phyloP scores from a whole-genome alignment of 2,113 vertebrate species.

The Mormyrus lacerda region DNA sequence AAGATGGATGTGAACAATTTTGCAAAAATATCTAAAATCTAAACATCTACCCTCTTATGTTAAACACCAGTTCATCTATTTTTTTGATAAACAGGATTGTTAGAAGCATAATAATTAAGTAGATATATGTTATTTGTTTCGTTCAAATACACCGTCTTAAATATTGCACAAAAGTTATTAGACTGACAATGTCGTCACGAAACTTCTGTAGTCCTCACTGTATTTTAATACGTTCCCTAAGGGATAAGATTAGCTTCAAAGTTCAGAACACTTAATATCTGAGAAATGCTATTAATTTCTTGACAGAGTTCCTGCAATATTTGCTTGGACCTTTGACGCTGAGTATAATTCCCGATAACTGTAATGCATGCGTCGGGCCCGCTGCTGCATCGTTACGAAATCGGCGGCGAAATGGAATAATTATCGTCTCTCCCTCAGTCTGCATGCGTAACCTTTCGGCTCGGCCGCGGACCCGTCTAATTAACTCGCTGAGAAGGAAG shows the following conservation, averaged over 20 bases:
- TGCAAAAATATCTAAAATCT: background rate
- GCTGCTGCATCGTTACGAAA: conserved; percentile 21
- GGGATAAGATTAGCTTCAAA: background rate
- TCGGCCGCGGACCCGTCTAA: conserved; percentile 46
- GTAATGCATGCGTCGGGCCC: conserved; percentile 35
- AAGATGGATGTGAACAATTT: background rate
- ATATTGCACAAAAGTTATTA: background rate
- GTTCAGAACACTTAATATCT: background rate
- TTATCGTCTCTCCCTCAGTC: conserved; percentile 20
- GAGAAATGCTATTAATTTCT: background rate
- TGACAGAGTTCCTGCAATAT: conserved; percentile 19
- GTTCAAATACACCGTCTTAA: background rate
- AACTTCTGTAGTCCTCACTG: background rate
- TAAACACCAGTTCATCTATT: background rate
- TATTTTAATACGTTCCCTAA: background rate
- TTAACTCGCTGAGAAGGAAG: conserved; percentile 41
- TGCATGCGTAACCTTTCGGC: conserved; percentile 43
- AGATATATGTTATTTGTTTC: background rate
- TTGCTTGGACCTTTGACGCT: conserved; percentile 30
- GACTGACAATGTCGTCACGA: background rate
- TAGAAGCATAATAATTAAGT: background rate
- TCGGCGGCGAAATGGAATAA: conserved; percentile 36
- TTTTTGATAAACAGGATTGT: background rate
- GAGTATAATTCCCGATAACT: conserved; percentile 52
- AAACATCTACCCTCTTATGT: background rate